Conservation (phyloP, 2,888 invertebrate genomes). For the Eulithis testata region DNA sequence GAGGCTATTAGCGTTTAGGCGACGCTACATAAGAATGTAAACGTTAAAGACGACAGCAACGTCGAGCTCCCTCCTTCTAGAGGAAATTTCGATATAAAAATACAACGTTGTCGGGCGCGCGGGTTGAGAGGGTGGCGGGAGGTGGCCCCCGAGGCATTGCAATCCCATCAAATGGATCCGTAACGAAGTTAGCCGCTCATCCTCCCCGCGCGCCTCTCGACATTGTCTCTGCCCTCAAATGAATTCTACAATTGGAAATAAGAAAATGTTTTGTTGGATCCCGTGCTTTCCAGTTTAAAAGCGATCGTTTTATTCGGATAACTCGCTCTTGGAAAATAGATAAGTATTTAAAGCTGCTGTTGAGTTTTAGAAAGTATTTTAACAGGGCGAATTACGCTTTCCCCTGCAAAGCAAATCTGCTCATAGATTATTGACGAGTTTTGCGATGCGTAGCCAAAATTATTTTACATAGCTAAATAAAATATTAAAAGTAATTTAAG, state of each 20-base stretch:
- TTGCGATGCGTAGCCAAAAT: conserved; percentile 22
- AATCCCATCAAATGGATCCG: conserved; percentile 92
- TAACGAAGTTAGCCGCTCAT: conserved; percentile 89
- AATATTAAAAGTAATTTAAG: conserved; percentile 9
- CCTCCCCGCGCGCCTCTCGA: conserved; percentile 83
- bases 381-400: conserved; percentile 54
- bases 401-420: conserved; percentile 27
- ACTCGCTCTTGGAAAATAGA: conserved; percentile 58
- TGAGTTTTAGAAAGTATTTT: conserved; percentile 56
- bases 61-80: conserved; percentile 74
- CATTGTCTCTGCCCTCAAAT: conserved; percentile 85
- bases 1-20: conserved; percentile 82
- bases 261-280: conserved; percentile 85
- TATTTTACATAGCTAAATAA: conserved; percentile 18
- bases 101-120: conserved; percentile 71
- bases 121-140: conserved; percentile 52
- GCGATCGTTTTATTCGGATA: conserved; percentile 77
- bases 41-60: conserved; percentile 82
- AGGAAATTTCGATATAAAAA: conserved; percentile 85
- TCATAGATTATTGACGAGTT: conserved; percentile 36
- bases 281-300: conserved; percentile 82
- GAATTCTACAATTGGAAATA: conserved; percentile 85
- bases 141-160: conserved; percentile 84
- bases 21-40: conserved; percentile 85
- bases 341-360: conserved; percentile 54